These are phyloP conservation scores for Hassar affinis DNA, from an alignment of 2,113 vertebrate genomes.

Conservation along the genomic window DNA sequence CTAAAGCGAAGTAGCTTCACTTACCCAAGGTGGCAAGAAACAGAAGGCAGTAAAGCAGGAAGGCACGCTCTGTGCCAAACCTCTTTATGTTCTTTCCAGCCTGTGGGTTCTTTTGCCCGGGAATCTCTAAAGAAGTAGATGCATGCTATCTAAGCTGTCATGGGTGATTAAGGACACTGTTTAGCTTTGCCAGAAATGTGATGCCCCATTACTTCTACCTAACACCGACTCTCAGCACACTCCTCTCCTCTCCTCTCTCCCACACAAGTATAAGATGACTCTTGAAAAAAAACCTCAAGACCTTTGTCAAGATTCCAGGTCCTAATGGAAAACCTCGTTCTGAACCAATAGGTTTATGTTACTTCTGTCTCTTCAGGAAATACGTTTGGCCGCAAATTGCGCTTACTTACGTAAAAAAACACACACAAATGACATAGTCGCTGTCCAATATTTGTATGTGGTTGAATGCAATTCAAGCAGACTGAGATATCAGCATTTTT, in stretches of 20 bases:
- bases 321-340: slow-evolving; percentile 30
- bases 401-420: slow-evolving; percentile 18
- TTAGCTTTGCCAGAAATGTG: slow-evolving; percentile 19
- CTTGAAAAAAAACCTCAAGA: slow-evolving; percentile 27
- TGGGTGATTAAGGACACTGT: slow-evolving; percentile 56
- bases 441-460: slow-evolving; percentile 29
- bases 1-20: slow-evolving; percentile 53
- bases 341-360: slow-evolving; percentile 39
- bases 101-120: slow-evolving; percentile 53
- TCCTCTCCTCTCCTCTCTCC: background rate
- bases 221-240: slow-evolving; percentile 13
- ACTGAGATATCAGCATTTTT: slow-evolving; percentile 20
- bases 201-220: background rate
- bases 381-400: slow-evolving; percentile 15
- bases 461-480: background rate
- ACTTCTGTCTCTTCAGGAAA: slow-evolving; percentile 11
- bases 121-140: slow-evolving; percentile 42
- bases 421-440: background rate
- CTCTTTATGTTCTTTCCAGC: slow-evolving; percentile 60
- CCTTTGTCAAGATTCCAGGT: slow-evolving; percentile 18
- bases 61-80: slow-evolving; percentile 63
- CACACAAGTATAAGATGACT: slow-evolving; percentile 5
- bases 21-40: slow-evolving; percentile 57
- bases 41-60: slow-evolving; percentile 51
- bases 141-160: slow-evolving; percentile 45